Evolutionary conservation across 2,113 vertebrate species (phyloP).

Genomic region (Ginglymostoma cirratum): DNA sequence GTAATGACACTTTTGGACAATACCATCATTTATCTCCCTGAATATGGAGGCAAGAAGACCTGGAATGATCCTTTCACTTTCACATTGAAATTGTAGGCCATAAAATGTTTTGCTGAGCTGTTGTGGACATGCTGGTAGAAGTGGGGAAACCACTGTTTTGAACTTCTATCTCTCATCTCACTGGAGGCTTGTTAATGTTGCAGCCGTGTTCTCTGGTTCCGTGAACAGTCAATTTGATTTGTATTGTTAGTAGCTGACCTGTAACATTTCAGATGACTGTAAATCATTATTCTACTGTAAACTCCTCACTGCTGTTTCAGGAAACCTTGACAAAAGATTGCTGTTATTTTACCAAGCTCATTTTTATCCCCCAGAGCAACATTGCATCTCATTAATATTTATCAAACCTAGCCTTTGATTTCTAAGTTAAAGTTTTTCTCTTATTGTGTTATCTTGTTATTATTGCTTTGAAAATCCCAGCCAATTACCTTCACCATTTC

Average conservation of each 20-base stretch:
- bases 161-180: background rate
- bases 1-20: background rate
- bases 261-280: background rate
- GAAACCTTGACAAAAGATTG: conserved; percentile 23
- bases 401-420: conserved; percentile 31
- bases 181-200: conserved; percentile 8
- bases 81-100: background rate
- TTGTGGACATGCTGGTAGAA: background rate
- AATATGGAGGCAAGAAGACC: background rate
- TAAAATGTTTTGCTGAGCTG: background rate
- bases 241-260: background rate
- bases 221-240: background rate
- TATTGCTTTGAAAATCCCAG: conserved; percentile 21
- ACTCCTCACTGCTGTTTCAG: background rate
- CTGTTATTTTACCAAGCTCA: conserved; percentile 6
- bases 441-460: conserved; percentile 18
- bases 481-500: conserved; percentile 35
- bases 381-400: conserved; percentile 34
- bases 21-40: background rate
- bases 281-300: background rate
- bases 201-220: background rate
- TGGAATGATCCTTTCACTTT: no score
- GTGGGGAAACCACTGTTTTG: background rate
- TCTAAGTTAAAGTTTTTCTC: conserved; percentile 29
- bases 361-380: conserved; percentile 14